Percentiles rank a stretch among this genome's conserved stretches.
phyloP scores from a whole-genome alignment of 2,797 vertebrate genomes.

The Pseudotriccus pelzelni region DNA sequence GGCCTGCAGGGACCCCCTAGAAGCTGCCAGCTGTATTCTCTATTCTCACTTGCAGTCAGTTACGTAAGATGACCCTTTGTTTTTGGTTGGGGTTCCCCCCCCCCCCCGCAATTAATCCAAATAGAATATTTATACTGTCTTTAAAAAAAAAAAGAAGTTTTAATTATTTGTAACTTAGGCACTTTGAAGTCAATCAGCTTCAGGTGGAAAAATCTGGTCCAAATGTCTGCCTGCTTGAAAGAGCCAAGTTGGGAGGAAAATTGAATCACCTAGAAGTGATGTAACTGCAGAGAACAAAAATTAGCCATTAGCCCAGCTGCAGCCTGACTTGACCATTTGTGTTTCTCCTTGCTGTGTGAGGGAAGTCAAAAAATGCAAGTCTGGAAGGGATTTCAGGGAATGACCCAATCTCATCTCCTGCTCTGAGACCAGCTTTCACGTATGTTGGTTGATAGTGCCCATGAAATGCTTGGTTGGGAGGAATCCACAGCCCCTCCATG shows the following conservation, averaged over 20 bases:
- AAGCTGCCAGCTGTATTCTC: conserved; percentile 8
- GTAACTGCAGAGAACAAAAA: background rate
- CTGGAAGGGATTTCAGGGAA: background rate
- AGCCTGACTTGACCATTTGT: background rate
- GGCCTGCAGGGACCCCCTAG: conserved; percentile 3
- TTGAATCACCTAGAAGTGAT: background rate
- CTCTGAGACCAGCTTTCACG: background rate
- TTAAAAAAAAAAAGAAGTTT: background rate
- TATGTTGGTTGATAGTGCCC: background rate
- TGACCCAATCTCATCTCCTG: background rate
- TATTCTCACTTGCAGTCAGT: background rate
- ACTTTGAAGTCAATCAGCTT: conserved; percentile 28
- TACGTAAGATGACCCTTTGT: conserved; percentile 36
- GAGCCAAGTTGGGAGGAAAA: background rate
- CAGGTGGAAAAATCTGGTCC: conserved; percentile 14
- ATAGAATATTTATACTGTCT: conserved; percentile 12
- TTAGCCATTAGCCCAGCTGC: background rate
- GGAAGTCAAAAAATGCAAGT: background rate
- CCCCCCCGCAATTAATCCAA: background rate
- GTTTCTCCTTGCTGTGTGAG: background rate
- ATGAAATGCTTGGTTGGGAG: background rate
- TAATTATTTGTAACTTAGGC: conserved; percentile 34
- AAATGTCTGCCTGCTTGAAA: background rate
- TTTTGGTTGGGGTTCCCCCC: background rate
- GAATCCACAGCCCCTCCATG: background rate